Evolutionary conservation across 2,888 invertebrate genomes (phyloP).

Genomic region (Uloborus plumipes): DNA sequence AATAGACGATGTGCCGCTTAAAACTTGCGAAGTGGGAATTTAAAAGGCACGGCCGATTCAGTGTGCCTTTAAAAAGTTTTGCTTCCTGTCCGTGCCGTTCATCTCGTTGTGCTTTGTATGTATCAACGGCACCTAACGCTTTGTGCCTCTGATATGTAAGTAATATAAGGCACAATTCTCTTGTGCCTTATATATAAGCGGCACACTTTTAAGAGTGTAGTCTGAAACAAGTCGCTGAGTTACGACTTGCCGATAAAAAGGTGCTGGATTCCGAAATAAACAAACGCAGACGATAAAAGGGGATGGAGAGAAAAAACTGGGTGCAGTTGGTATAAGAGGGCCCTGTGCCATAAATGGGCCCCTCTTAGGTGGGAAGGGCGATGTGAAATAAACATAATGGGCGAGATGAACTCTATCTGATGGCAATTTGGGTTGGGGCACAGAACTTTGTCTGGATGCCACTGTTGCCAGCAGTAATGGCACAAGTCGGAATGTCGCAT

Average conservation of each 20-base stretch:
- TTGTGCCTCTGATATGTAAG: too few species aligned
- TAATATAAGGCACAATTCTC: too few species aligned
- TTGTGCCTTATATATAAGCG: too few species aligned
- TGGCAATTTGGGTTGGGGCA: conserved; percentile 21
- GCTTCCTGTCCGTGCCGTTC: too few species aligned
- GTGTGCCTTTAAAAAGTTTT: too few species aligned
- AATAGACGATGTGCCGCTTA: too few species aligned
- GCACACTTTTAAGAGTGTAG: too few species aligned
- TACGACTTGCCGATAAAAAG: conserved; percentile 21
- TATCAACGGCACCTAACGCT: too few species aligned
- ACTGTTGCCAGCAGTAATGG: background rate
- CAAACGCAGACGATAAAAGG: conserved; percentile 5
- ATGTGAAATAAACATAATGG: conserved; percentile 51
- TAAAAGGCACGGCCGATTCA: too few species aligned
- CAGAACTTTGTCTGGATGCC: background rate
- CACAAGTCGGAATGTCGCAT: too few species aligned
- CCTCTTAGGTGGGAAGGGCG: conserved; percentile 16
- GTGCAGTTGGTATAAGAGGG: background rate
- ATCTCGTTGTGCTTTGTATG: too few species aligned
- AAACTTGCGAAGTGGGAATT: too few species aligned
- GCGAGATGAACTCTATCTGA: conserved; percentile 57
- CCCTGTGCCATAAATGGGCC: conserved; percentile 33
- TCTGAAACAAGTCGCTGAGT: conserved; percentile 20
- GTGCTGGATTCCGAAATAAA: conserved; percentile 16
- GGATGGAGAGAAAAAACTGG: background rate